Evolutionary conservation across 2,797 vertebrate species (phyloP).

Genomic region (Rhynchonycteris naso): DNA sequence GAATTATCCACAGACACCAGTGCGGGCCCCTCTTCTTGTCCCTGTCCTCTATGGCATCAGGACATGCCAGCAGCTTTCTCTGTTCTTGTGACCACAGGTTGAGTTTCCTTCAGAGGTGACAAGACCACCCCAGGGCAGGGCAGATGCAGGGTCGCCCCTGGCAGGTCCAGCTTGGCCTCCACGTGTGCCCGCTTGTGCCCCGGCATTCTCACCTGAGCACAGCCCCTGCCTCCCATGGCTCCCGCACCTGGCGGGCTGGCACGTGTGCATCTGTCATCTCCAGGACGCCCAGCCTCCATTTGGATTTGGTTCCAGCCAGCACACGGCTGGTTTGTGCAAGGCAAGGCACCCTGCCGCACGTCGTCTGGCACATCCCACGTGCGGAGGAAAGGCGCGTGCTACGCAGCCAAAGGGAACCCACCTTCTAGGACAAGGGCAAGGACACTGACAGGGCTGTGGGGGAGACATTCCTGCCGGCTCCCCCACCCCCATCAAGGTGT

Average conservation of each 20-base stretch:
- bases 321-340: rapidly evolving
- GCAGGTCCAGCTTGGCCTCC: not conserved
- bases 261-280: too few species aligned
- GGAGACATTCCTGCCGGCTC: rapidly evolving
- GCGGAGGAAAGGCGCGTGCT: rapidly evolving
- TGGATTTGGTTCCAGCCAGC: rapidly evolving
- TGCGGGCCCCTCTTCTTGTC: not conserved
- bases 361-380: rapidly evolving
- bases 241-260: not conserved
- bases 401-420: rapidly evolving
- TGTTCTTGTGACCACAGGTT: not conserved
- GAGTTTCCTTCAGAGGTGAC: rapidly evolving
- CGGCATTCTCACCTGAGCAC: rapidly evolving
- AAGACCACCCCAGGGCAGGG: rapidly evolving
- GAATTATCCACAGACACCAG: rapidly evolving
- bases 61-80: not conserved
- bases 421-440: not conserved
- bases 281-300: rapidly evolving
- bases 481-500: not conserved
- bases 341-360: rapidly evolving
- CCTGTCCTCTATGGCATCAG: not conserved
- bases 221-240: rapidly evolving
- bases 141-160: rapidly evolving
- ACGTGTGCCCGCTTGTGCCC: rapidly evolving
- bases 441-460: rapidly evolving